Conservation (phyloP, 2,888 invertebrate genomes). For the Dendrolimus houi region DNA sequence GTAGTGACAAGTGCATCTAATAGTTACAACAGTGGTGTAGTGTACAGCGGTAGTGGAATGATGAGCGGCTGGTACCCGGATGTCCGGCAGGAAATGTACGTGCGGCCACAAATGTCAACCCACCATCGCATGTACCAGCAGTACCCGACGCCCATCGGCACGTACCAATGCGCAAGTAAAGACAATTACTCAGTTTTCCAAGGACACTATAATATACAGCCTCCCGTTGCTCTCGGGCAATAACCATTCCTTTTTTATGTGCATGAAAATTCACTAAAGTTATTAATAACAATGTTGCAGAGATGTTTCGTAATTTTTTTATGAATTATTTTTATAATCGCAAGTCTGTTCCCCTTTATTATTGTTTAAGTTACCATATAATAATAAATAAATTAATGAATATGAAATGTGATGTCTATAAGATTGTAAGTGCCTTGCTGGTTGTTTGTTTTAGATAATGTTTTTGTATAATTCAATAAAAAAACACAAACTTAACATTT, state of each 20-base stretch:
- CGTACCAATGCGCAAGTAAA: slow-evolving; percentile 65
- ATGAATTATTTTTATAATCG: background rate
- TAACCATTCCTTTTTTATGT: slow-evolving; percentile 19
- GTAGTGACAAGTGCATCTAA: slow-evolving; percentile 32
- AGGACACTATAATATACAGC: slow-evolving; percentile 67
- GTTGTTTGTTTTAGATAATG: too few species aligned
- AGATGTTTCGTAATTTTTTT: slow-evolving; percentile 4
- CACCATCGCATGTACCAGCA: slow-evolving; percentile 54
- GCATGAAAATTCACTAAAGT: too few species aligned
- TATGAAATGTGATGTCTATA: slow-evolving; percentile 35
- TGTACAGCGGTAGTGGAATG: slow-evolving; percentile 38
- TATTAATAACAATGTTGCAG: background rate
- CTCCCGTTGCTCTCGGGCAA: slow-evolving; percentile 65
- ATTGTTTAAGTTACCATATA: slow-evolving; percentile 43
- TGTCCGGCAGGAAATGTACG: slow-evolving; percentile 51
- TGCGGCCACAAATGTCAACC: slow-evolving; percentile 42
- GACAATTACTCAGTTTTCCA: slow-evolving; percentile 68
- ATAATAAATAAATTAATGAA: slow-evolving; percentile 5
- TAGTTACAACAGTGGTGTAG: slow-evolving; percentile 36
- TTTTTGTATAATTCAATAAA: too few species aligned
- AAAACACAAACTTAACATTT: too few species aligned
- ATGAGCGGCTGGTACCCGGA: slow-evolving; percentile 57
- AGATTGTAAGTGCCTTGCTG: slow-evolving; percentile 13
- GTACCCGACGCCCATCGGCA: slow-evolving; percentile 44
- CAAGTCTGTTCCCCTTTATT: slow-evolving; percentile 12